Evolutionary conservation across 1,140 invertebrate species (phyloP).

Genomic region (Bombus balteatus): DNA sequence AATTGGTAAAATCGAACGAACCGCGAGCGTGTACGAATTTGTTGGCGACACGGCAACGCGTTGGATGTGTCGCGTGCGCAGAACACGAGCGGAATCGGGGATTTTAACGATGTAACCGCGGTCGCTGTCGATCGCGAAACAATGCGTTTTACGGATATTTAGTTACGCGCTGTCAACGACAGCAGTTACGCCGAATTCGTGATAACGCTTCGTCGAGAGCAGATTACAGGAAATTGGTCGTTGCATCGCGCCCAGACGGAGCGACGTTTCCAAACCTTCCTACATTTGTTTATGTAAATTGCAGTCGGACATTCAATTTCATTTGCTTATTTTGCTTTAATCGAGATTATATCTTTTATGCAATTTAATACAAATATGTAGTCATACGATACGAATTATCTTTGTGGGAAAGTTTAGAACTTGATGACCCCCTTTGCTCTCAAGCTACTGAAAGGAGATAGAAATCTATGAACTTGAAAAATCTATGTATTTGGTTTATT

Average conservation of each 20-base stretch:
- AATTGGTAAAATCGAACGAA: not conserved
- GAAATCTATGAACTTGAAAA: too few relatives aligned
- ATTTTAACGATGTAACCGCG: constrained; percentile 35
- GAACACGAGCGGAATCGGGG: constrained; percentile 7
- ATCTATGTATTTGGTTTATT: too few relatives aligned
- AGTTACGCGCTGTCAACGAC: constrained; percentile 39
- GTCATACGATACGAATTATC: too few relatives aligned
- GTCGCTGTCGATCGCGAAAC: constrained; percentile 41
- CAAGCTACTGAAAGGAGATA: too few relatives aligned
- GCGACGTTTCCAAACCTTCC: not conserved
- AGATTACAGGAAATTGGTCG: constrained; percentile 41
- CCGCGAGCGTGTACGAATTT: not conserved
- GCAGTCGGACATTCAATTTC: not conserved
- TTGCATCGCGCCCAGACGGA: not conserved
- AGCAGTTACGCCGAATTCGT: constrained; percentile 21
- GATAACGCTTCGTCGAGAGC: constrained; percentile 25
- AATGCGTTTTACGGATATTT: constrained; percentile 43
- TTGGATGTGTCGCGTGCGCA: not conserved
- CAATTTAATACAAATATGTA: too few relatives aligned
- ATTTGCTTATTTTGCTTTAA: too few relatives aligned
- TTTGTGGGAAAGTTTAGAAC: too few relatives aligned
- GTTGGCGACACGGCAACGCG: not conserved
- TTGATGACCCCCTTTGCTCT: too few relatives aligned
- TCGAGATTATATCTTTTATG: too few relatives aligned
- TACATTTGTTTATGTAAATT: constrained; percentile 9